Evolutionary conservation across 1,140 invertebrate genomes (phyloP), one percentile per base, ranked within the genome.

Genomic region (Panagrolaimus sp.): DNA sequence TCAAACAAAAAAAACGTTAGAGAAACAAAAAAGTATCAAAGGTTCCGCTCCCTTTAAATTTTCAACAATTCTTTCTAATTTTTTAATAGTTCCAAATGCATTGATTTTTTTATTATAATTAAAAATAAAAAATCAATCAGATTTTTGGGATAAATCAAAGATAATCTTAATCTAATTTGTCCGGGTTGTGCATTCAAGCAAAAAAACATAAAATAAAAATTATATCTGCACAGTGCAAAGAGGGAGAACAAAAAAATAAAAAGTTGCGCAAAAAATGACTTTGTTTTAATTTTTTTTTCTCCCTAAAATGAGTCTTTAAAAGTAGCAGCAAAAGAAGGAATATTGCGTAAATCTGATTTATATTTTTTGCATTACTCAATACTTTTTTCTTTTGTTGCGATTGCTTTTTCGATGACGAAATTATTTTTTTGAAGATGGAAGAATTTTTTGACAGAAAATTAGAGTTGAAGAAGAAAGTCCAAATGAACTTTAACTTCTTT

Each of bases 91-190:
- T 38, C 7, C 32, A 38, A 38, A 38, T 38, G n/a, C n/a, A n/a
- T n/a, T n/a, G n/a, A n/a, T n/a, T n/a, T n/a, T n/a, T 68, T 52
- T 43, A 45, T 58, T 63, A 32, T 28, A 58, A 46, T 46, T 45
- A 43, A 62, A 43, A 68, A 62, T 58, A 48, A 32, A 48, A 47
- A 62, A 43, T 38, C 58, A 38, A 55, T 48, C 55, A 21, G 43
- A 45, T 63, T 43, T 43, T 58, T 43, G 62, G n/a, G 21, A n/a
- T 17, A 52, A 65, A 38, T 38, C 2, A 38, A 38, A 38, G 32
- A 38, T 38, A 38, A 38, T 38, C 32, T 38, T 38, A 4, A 38
- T n/a, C 32, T 38, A 38, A 38, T 38, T 38, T 38, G 32, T 38
- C 32, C 32, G 32, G 32, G 32, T 38, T 38, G 32, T 63, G 7